Conservation (phyloP, 2,888 invertebrate genomes). For the Scaptomyza tumidula region DNA sequence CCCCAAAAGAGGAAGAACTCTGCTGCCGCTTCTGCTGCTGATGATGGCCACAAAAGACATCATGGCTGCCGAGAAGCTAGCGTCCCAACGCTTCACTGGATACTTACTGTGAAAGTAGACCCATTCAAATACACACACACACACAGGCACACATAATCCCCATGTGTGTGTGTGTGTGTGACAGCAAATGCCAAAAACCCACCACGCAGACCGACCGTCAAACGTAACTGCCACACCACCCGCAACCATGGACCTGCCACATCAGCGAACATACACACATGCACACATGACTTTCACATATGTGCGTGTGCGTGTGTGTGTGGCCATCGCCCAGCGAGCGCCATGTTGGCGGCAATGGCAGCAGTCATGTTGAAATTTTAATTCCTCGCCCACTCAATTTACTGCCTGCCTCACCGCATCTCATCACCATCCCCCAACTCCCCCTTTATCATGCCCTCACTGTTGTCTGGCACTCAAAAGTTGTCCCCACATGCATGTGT, state of each 20-base stretch:
- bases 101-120: slow-evolving; percentile 63
- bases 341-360: slow-evolving; percentile 70
- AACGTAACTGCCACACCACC: slow-evolving; percentile 36
- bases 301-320: slow-evolving; percentile 29
- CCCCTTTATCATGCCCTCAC: slow-evolving; percentile 1
- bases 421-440: background rate
- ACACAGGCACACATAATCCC: slow-evolving; percentile 15
- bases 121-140: slow-evolving; percentile 61
- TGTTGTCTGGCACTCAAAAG: slow-evolving; percentile 75
- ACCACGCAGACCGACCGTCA: slow-evolving; percentile 57
- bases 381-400: slow-evolving; percentile 84
- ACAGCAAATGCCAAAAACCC: slow-evolving; percentile 80
- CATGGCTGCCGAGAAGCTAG: slow-evolving; percentile 79
- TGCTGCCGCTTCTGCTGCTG: slow-evolving; percentile 29
- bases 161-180: slow-evolving; percentile 40
- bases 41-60: slow-evolving; percentile 82
- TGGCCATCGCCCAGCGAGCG: slow-evolving; percentile 64
- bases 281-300: slow-evolving; percentile 17
- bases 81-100: slow-evolving; percentile 77
- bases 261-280: slow-evolving; percentile 40
- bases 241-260: slow-evolving; percentile 40
- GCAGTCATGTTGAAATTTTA: slow-evolving; percentile 83
- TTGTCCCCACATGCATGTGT: slow-evolving; percentile 48
- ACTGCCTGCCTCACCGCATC: slow-evolving; percentile 18
- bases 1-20: slow-evolving; percentile 65